phyloP scores from a whole-genome alignment of 2,797 vertebrate species.

The Iguana delicatissima region DNA sequence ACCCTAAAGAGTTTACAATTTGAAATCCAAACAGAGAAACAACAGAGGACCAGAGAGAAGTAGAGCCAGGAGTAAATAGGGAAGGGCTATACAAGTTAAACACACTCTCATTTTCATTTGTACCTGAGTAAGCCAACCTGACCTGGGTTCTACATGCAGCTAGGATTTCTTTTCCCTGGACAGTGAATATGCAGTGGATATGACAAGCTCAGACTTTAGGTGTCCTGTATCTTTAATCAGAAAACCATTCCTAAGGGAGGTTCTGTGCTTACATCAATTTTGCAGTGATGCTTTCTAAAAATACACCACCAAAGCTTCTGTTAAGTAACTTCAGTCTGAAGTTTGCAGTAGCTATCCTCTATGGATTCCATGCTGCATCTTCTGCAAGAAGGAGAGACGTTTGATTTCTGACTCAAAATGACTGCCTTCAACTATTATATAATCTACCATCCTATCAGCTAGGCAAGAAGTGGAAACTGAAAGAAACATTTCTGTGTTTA shows the following conservation, averaged over 20 bases:
- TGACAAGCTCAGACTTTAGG: neutral
- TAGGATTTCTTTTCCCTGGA: neutral
- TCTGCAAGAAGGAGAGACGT: neutral
- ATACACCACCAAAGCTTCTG: neutral
- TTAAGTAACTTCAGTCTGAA: neutral
- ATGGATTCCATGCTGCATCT: neutral
- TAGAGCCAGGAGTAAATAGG: neutral
- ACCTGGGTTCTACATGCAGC: neutral
- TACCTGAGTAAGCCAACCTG: neutral
- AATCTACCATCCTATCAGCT: neutral
- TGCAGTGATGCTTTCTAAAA: neutral
- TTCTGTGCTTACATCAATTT: neutral
- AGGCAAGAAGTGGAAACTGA: neutral
- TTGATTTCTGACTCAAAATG: conserved; percentile 4
- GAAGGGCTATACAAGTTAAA: neutral
- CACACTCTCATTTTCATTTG: neutral
- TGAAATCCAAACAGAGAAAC: neutral
- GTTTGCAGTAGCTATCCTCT: neutral
- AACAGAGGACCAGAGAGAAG: neutral
- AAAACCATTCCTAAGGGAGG: conserved; percentile 2
- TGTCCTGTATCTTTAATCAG: neutral
- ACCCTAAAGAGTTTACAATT: neutral
- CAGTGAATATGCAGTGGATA: neutral
- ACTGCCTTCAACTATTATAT: neutral
- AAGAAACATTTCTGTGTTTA: neutral